Conservation (phyloP, 2,888 invertebrate species). For the Lochmaea crataegi region DNA sequence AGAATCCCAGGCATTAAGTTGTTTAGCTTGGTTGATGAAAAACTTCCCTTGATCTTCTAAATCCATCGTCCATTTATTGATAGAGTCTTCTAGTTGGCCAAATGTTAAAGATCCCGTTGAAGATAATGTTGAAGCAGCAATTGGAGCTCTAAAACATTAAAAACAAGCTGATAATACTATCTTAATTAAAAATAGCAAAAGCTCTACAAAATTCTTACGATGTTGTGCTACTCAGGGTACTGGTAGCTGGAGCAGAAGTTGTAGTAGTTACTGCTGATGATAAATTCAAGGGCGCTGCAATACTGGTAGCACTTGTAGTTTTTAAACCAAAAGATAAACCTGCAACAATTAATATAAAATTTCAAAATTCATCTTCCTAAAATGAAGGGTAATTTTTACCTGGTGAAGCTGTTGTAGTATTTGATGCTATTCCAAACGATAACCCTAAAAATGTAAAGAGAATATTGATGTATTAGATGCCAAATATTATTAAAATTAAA, state of each 20-base stretch:
- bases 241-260: conserved; percentile 18
- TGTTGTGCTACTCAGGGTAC: conserved; percentile 21
- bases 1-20: conserved; percentile 96
- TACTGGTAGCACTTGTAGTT: conserved; percentile 29
- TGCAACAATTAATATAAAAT: not conserved
- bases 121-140: conserved; percentile 49
- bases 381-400: not conserved
- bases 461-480: not conserved
- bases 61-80: conserved; percentile 95
- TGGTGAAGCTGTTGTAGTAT: conserved; percentile 13
- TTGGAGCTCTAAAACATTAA: conserved; percentile 42
- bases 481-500: not conserved
- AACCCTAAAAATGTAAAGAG: conserved; percentile 9
- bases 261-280: conserved; percentile 17
- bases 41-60: conserved; percentile 92
- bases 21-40: conserved; percentile 93
- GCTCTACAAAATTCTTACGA: conserved; percentile 12
- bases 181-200: not conserved
- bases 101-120: conserved; percentile 76
- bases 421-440: conserved; percentile 16
- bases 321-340: conserved; percentile 33
- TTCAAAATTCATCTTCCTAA: not conserved
- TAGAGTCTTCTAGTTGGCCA: conserved; percentile 87
- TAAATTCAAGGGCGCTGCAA: conserved; percentile 13
- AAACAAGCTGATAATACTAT: not conserved